These are phyloP conservation scores for Trichopoda pennipes DNA, from an alignment of 2,888 invertebrate genomes.

Conservation along the genomic window DNA sequence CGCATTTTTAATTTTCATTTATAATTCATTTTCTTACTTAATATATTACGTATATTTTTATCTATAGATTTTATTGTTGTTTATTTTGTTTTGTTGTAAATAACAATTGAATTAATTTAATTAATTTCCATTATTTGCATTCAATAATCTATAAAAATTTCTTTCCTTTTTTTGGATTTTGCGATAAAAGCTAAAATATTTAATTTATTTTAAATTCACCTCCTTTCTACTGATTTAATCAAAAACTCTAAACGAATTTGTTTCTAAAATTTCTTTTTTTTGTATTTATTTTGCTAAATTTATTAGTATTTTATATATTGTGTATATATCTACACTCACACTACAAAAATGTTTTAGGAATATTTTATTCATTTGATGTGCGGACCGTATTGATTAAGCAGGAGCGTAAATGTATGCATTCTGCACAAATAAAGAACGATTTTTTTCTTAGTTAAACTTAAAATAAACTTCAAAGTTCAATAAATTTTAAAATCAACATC, in stretches of 20 bases:
- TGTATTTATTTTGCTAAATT: conserved; percentile 5
- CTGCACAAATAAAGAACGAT: background rate
- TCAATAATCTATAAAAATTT: too few relatives aligned
- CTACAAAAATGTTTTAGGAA: background rate
- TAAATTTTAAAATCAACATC: too few relatives aligned
- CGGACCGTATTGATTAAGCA: conserved; percentile 3
- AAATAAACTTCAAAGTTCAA: too few relatives aligned
- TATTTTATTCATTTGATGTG: background rate
- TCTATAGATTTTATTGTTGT: too few relatives aligned
- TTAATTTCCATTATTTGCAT: conserved; percentile 11
- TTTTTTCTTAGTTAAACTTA: too few relatives aligned
- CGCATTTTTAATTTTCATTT: too few relatives aligned
- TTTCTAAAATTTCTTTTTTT: conserved; percentile 20
- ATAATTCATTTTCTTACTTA: too few relatives aligned
- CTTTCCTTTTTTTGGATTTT: background rate
- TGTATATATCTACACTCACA: background rate
- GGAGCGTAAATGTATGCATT: background rate
- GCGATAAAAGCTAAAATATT: background rate
- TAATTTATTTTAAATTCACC: conserved; percentile 14
- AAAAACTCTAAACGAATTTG: conserved; percentile 40
- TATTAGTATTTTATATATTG: background rate
- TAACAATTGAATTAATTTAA: too few relatives aligned
- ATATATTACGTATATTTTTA: too few relatives aligned
- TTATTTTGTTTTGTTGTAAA: too few relatives aligned
- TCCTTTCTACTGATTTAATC: conserved; percentile 29